Percentiles rank a stretch among this genome's conserved stretches.
Evolutionary conservation across 2,113 vertebrate genomes (phyloP).

Genomic region (Gasterosteus aculeatus): DNA sequence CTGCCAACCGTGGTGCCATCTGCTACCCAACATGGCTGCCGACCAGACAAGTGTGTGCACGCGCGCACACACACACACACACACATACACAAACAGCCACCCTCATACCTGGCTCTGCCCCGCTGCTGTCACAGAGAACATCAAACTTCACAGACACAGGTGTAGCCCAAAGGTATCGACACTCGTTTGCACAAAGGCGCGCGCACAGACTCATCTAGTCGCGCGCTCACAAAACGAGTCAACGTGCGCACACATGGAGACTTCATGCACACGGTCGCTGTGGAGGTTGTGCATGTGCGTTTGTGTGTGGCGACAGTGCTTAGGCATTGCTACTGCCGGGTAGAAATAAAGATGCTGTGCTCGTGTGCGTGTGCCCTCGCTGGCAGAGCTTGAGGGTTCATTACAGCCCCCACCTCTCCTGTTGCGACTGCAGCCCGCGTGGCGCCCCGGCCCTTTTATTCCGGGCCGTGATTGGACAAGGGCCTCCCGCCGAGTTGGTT

Average conservation of each 20-base stretch:
- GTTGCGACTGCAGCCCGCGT: conserved; percentile 92
- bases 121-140: conserved; percentile 69
- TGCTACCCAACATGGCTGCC: conserved; percentile 98
- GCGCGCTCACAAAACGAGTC: conserved; percentile 31
- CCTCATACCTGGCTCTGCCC: conserved; percentile 79
- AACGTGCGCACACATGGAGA: conserved; percentile 10
- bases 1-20: conserved; percentile 98
- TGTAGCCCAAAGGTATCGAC: conserved; percentile 78
- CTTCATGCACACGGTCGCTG: conserved; percentile 18
- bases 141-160: conserved; percentile 75
- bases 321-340: conserved; percentile 57
- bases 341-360: conserved; percentile 53
- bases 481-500: conserved; percentile 97
- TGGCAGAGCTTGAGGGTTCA: conserved; percentile 73
- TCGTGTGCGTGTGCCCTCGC: conserved; percentile 42
- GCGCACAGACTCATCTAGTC: conserved; percentile 21
- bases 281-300: conserved; percentile 27
- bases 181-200: conserved; percentile 65
- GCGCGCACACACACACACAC: conserved; percentile 44
- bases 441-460: conserved; percentile 95
- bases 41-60: conserved; percentile 84
- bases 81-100: conserved; percentile 34
- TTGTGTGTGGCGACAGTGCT: conserved; percentile 51
- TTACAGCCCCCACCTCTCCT: conserved; percentile 78
- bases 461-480: conserved; percentile 98